These are phyloP conservation scores for Sus cebifrons DNA, from an alignment of 2,797 vertebrate species.

Conservation along the genomic window DNA sequence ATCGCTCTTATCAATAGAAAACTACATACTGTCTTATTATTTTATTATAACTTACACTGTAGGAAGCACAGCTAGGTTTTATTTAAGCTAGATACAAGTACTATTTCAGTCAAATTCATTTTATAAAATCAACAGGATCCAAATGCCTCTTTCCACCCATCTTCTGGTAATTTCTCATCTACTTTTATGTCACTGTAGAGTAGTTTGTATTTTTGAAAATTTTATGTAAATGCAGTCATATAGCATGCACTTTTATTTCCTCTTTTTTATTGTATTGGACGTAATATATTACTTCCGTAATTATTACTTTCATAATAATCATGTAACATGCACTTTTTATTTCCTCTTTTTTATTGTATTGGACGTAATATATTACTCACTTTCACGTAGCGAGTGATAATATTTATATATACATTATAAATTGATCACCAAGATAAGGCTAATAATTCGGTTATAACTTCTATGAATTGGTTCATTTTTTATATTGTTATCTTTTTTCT, in stretches of 20 bases:
- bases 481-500: background rate
- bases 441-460: background rate
- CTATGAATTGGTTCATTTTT: background rate
- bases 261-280: too few relatives aligned
- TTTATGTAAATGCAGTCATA: too few relatives aligned
- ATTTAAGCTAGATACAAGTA: background rate
- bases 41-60: background rate
- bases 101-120: background rate
- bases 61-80: background rate
- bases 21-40: background rate
- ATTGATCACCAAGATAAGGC: too few relatives aligned
- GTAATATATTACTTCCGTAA: too few relatives aligned
- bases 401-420: too few relatives aligned
- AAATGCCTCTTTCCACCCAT: too few relatives aligned
- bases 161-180: background rate
- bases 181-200: background rate
- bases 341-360: too few relatives aligned
- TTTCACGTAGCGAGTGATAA: too few relatives aligned
- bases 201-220: background rate
- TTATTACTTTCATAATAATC: too few relatives aligned
- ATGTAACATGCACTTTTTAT: too few relatives aligned
- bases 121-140: background rate
- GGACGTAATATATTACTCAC: too few relatives aligned
- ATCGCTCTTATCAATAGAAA: background rate
- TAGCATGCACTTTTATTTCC: too few relatives aligned